These are phyloP conservation scores for Heliconius ismenius DNA, from an alignment of 2,888 invertebrate genomes.

Conservation along the genomic window DNA sequence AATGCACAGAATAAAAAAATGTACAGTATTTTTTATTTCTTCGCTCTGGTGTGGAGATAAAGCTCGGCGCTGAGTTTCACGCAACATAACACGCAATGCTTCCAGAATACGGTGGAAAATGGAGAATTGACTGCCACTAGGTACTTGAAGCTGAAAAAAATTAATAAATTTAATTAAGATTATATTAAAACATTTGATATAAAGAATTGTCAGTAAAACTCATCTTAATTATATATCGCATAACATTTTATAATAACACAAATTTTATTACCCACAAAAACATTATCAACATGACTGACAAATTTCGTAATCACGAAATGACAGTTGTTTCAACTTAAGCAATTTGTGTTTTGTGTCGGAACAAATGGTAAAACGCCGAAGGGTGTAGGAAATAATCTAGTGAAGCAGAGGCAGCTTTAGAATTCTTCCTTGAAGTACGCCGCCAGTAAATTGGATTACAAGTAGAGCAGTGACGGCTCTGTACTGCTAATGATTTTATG, in stretches of 20 bases:
- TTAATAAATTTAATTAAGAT: too few species aligned
- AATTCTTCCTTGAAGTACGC: slow-evolving; percentile 66
- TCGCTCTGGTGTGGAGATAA: too few species aligned
- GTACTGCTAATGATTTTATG: slow-evolving; percentile 70
- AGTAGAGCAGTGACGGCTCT: slow-evolving; percentile 62
- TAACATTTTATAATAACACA: background rate
- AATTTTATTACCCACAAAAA: background rate
- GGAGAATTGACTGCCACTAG: too few species aligned
- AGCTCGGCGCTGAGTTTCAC: too few species aligned
- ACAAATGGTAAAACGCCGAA: slow-evolving; percentile 45
- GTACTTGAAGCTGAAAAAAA: too few species aligned
- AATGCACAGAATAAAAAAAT: background rate
- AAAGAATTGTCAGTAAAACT: background rate
- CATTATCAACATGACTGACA: background rate
- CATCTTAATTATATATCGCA: background rate
- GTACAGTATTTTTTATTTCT: background rate
- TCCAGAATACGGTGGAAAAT: too few species aligned
- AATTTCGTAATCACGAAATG: slow-evolving; percentile 30
- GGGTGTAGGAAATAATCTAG: slow-evolving; percentile 63
- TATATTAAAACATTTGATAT: background rate
- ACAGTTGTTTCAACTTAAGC: slow-evolving; percentile 24
- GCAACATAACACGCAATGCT: too few species aligned
- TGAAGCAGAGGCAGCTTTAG: slow-evolving; percentile 59
- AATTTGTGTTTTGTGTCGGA: slow-evolving; percentile 41
- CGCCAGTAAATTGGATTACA: slow-evolving; percentile 76